Evolutionary conservation across 2,797 vertebrate genomes (phyloP).

Genomic region (Salarias fasciatus): DNA sequence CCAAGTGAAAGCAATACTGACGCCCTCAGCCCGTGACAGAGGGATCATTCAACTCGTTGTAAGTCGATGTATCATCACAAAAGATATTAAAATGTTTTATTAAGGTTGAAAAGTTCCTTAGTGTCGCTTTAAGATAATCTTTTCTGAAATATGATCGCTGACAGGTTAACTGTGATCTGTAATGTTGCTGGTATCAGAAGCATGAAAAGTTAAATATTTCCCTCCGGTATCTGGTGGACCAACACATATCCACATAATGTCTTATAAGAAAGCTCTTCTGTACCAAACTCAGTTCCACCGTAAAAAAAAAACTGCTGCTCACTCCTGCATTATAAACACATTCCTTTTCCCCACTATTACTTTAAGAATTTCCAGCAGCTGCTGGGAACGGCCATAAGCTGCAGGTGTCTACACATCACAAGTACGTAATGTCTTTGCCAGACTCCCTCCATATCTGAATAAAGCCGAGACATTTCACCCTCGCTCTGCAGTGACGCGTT

Average conservation of each 20-base stretch:
- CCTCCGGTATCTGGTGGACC: not conserved
- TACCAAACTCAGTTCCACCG: not conserved
- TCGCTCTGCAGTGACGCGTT: not conserved
- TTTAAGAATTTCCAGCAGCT: constrained; percentile 62
- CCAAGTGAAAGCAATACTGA: too few species aligned
- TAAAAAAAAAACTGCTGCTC: constrained; percentile 7
- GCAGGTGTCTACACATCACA: constrained; percentile 69
- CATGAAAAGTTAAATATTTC: not conserved
- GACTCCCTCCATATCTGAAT: constrained; percentile 14
- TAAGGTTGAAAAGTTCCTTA: too few species aligned
- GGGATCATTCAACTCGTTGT: too few species aligned
- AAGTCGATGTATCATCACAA: too few species aligned
- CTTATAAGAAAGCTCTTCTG: not conserved
- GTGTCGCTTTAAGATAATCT: too few species aligned
- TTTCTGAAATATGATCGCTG: too few species aligned
- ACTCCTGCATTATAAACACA: constrained; percentile 11
- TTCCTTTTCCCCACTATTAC: constrained; percentile 45
- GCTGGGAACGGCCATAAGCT: constrained; percentile 54
- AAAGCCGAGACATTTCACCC: constrained; percentile 7
- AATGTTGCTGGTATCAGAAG: not conserved
- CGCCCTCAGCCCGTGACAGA: too few species aligned
- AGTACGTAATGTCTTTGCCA: constrained; percentile 56
- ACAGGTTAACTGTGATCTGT: too few species aligned
- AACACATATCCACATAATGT: not conserved
- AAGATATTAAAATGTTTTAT: too few species aligned